phyloP scores from a whole-genome alignment of 2,113 vertebrate species.

The Pogona vitticeps region DNA sequence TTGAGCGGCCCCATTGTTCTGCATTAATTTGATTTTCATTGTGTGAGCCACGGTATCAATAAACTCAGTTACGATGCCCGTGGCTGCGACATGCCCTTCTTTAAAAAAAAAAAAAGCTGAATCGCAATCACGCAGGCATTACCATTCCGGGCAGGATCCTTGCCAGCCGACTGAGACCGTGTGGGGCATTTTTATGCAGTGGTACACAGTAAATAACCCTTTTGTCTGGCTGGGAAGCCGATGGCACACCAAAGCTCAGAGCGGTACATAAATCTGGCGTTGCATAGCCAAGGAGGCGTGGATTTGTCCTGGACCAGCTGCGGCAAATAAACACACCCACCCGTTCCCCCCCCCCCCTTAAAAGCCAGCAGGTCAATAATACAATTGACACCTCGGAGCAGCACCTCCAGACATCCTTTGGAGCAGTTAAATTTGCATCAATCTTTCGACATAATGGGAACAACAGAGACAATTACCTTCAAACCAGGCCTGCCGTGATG shows the following conservation, averaged over 20 bases:
- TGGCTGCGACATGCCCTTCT: conserved; percentile 59
- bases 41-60: conserved; percentile 34
- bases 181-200: conserved; percentile 8
- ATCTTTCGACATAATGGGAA: neutral
- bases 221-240: conserved; percentile 23
- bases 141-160: neutral
- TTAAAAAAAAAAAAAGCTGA: neutral
- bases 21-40: conserved; percentile 30
- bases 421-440: conserved; percentile 16
- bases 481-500: neutral
- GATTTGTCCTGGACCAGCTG: rapidly evolving
- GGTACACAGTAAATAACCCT: conserved; percentile 24
- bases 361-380: conserved; percentile 22
- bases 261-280: neutral
- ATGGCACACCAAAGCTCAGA: neutral
- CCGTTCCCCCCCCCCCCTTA: neutral
- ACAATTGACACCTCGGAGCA: neutral
- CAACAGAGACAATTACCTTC: neutral
- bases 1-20: conserved; percentile 30
- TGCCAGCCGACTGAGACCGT: conserved; percentile 3
- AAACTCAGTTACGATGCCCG: conserved; percentile 54
- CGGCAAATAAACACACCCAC: neutral
- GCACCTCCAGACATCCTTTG: conserved; percentile 13
- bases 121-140: neutral
- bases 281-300: neutral